These are phyloP conservation scores for Pherbina coryleti DNA, from an alignment of 2,888 invertebrate genomes.

Conservation along the genomic window DNA sequence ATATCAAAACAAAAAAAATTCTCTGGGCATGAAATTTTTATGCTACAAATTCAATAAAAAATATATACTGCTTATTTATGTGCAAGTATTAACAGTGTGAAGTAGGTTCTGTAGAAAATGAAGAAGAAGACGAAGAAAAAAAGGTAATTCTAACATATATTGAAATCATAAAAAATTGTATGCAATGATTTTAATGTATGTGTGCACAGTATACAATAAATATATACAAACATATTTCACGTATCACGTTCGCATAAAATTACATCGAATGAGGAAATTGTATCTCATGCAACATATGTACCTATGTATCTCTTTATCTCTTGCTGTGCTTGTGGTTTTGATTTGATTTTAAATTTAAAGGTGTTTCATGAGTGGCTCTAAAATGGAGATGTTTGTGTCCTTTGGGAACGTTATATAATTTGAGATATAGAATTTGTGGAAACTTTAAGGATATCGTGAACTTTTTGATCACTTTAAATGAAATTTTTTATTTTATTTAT, in stretches of 20 bases:
- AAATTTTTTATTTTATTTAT: neutral
- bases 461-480: neutral
- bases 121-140: neutral
- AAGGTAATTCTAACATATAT: neutral
- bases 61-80: too few species aligned
- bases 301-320: too few species aligned
- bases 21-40: neutral
- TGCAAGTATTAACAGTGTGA: too few species aligned
- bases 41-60: neutral
- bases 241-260: neutral
- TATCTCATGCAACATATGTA: neutral
- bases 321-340: too few species aligned
- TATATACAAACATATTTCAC: neutral
- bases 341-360: too few species aligned
- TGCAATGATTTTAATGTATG: slow-evolving; percentile 2
- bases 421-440: too few species aligned
- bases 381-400: too few species aligned
- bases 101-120: neutral
- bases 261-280: neutral
- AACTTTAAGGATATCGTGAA: too few species aligned
- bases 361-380: too few species aligned
- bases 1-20: neutral
- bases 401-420: too few species aligned
- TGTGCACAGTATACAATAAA: neutral
- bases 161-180: neutral